Percentiles rank a stretch among this genome's conserved stretches.
Evolutionary conservation across 2,113 vertebrate genomes (phyloP).

Genomic region (Pongo abelii): DNA sequence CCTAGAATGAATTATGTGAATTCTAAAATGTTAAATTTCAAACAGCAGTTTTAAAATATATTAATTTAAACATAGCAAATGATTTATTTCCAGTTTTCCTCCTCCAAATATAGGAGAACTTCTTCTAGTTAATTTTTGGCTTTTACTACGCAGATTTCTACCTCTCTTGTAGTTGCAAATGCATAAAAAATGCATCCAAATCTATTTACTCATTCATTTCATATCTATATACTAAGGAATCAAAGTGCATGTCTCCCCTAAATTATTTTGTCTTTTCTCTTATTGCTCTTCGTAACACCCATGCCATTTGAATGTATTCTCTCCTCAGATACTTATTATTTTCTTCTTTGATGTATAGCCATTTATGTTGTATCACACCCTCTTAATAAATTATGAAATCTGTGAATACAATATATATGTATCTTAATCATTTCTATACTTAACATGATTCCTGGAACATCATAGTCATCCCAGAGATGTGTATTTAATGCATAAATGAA

Average conservation of each 20-base stretch:
- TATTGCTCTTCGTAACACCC: background rate
- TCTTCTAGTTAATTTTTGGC: slow-evolving; percentile 9
- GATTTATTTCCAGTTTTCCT: slow-evolving; percentile 10
- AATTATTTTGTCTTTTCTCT: background rate
- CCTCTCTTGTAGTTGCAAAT: background rate
- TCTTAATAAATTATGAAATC: background rate
- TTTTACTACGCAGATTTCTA: background rate
- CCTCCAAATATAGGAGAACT: background rate
- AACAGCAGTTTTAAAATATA: background rate
- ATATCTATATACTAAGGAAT: background rate
- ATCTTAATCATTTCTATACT: background rate
- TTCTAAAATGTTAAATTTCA: background rate
- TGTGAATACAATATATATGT: background rate
- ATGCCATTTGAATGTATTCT: background rate
- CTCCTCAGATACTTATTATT: background rate
- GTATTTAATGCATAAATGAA: background rate
- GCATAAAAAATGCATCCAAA: background rate
- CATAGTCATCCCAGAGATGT: background rate
- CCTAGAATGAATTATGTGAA: background rate
- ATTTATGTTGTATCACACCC: background rate
- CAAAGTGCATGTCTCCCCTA: background rate
- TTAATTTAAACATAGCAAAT: background rate
- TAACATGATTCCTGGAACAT: background rate
- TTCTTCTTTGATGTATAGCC: slow-evolving; percentile 3
- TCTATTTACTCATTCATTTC: background rate